Evolutionary conservation across 2,113 vertebrate genomes (phyloP), one percentile per base, ranked within the genome.

Genomic region (Rhinoptilus africanus): DNA sequence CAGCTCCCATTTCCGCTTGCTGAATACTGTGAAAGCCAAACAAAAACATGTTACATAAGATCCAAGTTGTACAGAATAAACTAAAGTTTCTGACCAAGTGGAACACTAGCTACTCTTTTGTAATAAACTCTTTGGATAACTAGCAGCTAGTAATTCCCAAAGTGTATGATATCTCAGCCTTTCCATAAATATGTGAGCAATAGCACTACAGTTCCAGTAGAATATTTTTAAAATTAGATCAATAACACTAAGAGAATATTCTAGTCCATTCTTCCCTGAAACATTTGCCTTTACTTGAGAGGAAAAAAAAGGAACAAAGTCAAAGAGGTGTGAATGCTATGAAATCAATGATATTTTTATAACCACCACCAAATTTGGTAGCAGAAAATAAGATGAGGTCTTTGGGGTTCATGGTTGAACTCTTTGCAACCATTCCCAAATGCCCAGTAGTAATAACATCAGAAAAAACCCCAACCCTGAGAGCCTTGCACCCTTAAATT

Each of bases 1-100:
- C 99, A 41, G 99, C 99, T 98, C 99, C 99, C 99, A 99, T 99
- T 98, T 99, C 99, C 1, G 99, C 99, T 98, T 99, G 99, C 93
- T 99, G 99, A 98, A 99, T 99, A 93, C 99, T 99, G 98, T 96
- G 64, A 69, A 96, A 97, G 72, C 37, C 85, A 97, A 98, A 91
- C 78, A 85, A 77, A 97, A 93, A 53, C 12, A 75, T 6, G 57
- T 92, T 73, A 95, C 17, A 12, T 54, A 26, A 93, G 28, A 84
- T 59, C 24, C 20, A 69, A 59, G 9, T 12, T 35, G 8, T n/a
- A 90, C 23, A 77, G 73, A 67, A 88, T 60, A 87, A 92, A 75
- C 12, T 56, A 7, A 81, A 92, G 28, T 51, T 97, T 83, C 79
- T 63, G 50, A 81, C 13, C 66, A 90, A 72, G 43, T 68, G 22